Evolutionary conservation across 2,797 vertebrate species (phyloP).

Genomic region (Euthynnus affinis): DNA sequence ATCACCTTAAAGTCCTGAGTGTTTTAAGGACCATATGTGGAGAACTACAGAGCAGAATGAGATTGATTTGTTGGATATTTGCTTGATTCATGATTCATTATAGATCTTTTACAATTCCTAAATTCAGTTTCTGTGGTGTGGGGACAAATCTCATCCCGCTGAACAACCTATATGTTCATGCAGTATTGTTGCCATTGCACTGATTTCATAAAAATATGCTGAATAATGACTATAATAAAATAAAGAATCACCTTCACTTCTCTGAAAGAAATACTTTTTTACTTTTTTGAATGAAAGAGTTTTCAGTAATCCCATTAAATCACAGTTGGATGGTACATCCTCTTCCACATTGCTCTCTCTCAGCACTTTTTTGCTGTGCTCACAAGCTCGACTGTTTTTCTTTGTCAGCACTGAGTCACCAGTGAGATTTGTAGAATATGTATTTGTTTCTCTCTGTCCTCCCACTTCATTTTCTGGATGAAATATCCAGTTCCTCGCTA

Average conservation of each 20-base stretch:
- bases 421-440: background rate
- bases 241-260: background rate
- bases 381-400: background rate
- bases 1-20: background rate
- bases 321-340: background rate
- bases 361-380: background rate
- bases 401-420: slow-evolving; percentile 17
- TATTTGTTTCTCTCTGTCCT: slow-evolving; percentile 7
- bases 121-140: too few species aligned
- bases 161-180: background rate
- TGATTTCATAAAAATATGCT: background rate
- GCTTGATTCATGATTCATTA: background rate
- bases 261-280: too few species aligned
- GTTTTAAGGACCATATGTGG: slow-evolving; percentile 9
- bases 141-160: too few species aligned
- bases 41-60: background rate
- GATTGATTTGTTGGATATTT: background rate
- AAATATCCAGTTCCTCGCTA: background rate
- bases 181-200: background rate
- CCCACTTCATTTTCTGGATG: background rate
- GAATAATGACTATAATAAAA: background rate
- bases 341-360: background rate
- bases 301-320: background rate
- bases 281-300: background rate
- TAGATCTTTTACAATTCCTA: too few species aligned